phyloP scores from a whole-genome alignment of 2,797 vertebrate genomes.

The Neopelma chrysocephalum region DNA sequence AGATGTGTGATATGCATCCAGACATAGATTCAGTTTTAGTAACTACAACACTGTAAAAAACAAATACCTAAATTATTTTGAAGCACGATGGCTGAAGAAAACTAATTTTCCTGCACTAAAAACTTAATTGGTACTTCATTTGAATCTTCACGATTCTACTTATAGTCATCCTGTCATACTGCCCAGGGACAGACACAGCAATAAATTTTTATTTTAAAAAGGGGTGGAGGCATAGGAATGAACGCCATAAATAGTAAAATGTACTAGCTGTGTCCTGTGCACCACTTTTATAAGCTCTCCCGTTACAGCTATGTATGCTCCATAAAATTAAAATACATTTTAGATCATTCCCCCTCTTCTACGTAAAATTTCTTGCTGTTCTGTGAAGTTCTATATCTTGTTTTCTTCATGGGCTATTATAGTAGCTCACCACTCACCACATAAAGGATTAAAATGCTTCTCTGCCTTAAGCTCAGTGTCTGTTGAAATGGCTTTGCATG shows the following conservation, averaged over 20 bases:
- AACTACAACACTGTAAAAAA: not conserved
- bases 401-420: slow-evolving; percentile 22
- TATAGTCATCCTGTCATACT: not conserved
- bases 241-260: not conserved
- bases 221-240: not conserved
- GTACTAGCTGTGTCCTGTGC: not conserved
- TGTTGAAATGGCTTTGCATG: slow-evolving; percentile 46
- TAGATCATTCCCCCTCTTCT: not conserved
- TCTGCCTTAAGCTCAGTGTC: slow-evolving; percentile 51
- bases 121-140: not conserved
- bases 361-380: not conserved
- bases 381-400: not conserved
- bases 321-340: not conserved
- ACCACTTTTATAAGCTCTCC: not conserved
- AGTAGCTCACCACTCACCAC: slow-evolving; percentile 3
- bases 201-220: not conserved
- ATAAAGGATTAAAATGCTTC: slow-evolving; percentile 34
- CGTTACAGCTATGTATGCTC: not conserved
- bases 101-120: not conserved
- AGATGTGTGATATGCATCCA: not conserved
- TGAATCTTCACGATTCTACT: not conserved
- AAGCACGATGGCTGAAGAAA: not conserved
- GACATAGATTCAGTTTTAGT: not conserved
- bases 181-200: not conserved
- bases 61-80: not conserved